Evolutionary conservation across 2,113 vertebrate species (phyloP), one percentile per base, ranked within the genome.

Genomic region (Natator depressus): DNA sequence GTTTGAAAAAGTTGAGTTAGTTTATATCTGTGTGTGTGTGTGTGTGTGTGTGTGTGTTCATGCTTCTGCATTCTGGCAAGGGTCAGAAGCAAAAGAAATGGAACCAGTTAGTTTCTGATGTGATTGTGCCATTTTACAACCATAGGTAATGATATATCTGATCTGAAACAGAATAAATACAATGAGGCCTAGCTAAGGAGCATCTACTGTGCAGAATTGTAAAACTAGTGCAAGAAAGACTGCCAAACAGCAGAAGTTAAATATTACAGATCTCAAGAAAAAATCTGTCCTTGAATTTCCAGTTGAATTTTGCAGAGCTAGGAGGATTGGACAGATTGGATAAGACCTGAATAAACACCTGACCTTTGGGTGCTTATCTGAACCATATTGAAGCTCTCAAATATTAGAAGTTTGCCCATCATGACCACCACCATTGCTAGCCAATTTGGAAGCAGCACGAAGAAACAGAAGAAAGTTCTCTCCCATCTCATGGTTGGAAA

Each of bases 331-430:
- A 72, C n/a, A 72, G 24, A 53, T 87, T 82, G 87, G 42, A 46
- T 76, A 62, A 35, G 16, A 9, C 20, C 19, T 72, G n/a, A 72
- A 72, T 22, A 91, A 90, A 7, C 3, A 92, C 79, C 29, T 51
- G 86, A 65, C 9, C 9, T 91, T 91, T 55, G 72, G 47, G 65
- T 93, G 42, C 79, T 91, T 89, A 53, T 93, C 89, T 91, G 55
- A 93, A 83, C 59, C 55, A 13, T 11, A 10, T 10, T 88, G 38
- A 95, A 3, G 13, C 6, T 65, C 29, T 96, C 51, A 87, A 29
- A 57, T 85, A 14, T 46, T 8, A 89, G 11, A 29, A 47, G 47
- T 90, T 65, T 85, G 10, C 24, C 95, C 80, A 80, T 87, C 31
- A 84, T 8, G 1, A 82, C 13, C 29, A 27, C 35, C 35, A 83